Evolutionary conservation across 1,140 invertebrate genomes (phyloP).

Genomic region (Pseudoatta argentina): DNA sequence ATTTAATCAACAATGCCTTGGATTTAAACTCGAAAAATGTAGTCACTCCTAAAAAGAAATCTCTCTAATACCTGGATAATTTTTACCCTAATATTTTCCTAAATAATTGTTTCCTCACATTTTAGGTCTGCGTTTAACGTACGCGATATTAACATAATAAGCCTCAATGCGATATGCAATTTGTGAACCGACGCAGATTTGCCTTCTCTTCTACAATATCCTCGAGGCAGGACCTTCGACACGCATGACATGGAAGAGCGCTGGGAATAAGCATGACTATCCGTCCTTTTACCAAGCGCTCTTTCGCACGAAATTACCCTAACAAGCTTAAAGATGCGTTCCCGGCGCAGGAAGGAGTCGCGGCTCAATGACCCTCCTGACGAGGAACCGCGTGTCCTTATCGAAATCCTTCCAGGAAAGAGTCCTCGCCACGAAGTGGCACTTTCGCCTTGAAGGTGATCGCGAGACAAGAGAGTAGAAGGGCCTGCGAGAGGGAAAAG

Average conservation of each 20-base stretch:
- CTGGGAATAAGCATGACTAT: slow-evolving; percentile 42
- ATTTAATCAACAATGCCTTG: background rate
- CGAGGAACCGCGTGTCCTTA: slow-evolving; percentile 72
- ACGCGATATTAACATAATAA: slow-evolving; percentile 32
- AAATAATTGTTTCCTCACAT: slow-evolving; percentile 6
- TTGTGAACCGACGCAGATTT: slow-evolving; percentile 7
- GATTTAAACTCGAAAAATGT: background rate
- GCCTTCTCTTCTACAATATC: slow-evolving; percentile 38
- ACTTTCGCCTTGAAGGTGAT: slow-evolving; percentile 66
- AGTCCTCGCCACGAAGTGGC: slow-evolving; percentile 72
- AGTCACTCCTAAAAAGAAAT: background rate
- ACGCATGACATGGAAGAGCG: slow-evolving; percentile 39
- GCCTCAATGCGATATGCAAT: background rate
- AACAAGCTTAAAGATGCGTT: slow-evolving; percentile 58
- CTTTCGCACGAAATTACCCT: slow-evolving; percentile 60
- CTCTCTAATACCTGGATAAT: background rate
- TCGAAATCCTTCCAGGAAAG: slow-evolving; percentile 80
- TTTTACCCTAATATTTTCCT: background rate
- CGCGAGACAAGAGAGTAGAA: slow-evolving; percentile 73
- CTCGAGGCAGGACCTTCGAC: slow-evolving; percentile 43
- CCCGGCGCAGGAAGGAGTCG: slow-evolving; percentile 37
- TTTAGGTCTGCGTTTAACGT: background rate
- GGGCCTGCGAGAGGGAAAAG: slow-evolving; percentile 14
- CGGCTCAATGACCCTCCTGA: slow-evolving; percentile 70
- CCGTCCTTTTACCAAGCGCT: slow-evolving; percentile 48